Percentiles rank a stretch among this genome's conserved stretches.
phyloP scores from a whole-genome alignment of 2,113 vertebrate genomes.

The Oncorhynchus tshawytscha region DNA sequence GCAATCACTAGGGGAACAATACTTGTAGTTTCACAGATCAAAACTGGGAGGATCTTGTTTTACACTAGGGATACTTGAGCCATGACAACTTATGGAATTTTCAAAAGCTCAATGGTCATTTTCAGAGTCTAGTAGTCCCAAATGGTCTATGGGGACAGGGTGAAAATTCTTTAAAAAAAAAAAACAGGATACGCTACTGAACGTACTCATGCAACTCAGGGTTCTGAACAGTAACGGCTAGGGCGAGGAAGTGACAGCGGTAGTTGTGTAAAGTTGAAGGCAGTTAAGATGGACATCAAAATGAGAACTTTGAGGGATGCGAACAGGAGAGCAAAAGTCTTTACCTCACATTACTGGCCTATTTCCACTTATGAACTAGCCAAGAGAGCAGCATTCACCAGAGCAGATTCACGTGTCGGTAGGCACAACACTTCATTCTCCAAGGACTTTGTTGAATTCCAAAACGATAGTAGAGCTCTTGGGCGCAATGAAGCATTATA shows the following conservation, averaged over 20 bases:
- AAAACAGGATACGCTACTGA: constrained; percentile 10
- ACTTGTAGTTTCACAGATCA: not conserved
- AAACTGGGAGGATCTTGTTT: not conserved
- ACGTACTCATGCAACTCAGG: constrained; percentile 12
- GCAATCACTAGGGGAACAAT: not conserved
- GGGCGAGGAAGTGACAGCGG: constrained; percentile 18
- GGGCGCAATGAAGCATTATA: constrained; percentile 78
- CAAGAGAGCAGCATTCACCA: constrained; percentile 84
- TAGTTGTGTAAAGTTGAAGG: constrained; percentile 24
- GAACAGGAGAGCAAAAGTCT: constrained; percentile 85
- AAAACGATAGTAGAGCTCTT: constrained; percentile 85
- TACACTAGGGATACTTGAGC: not conserved
- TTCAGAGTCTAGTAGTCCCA: not conserved
- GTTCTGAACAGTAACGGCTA: not conserved
- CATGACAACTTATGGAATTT: not conserved
- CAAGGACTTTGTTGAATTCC: constrained; percentile 84
- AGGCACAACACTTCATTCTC: constrained; percentile 88
- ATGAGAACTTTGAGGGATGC: constrained; percentile 74
- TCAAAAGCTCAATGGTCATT: constrained; percentile 1
- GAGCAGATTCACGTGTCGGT: constrained; percentile 77
- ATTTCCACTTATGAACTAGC: constrained; percentile 86
- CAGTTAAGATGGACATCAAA: constrained; percentile 37
- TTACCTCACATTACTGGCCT: constrained; percentile 88
- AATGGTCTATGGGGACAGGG: not conserved
- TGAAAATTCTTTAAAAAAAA: too few relatives aligned